Base-by-base conservation (phyloP, 2,113 vertebrate genomes). In the Nycticorax nycticorax region DNA sequence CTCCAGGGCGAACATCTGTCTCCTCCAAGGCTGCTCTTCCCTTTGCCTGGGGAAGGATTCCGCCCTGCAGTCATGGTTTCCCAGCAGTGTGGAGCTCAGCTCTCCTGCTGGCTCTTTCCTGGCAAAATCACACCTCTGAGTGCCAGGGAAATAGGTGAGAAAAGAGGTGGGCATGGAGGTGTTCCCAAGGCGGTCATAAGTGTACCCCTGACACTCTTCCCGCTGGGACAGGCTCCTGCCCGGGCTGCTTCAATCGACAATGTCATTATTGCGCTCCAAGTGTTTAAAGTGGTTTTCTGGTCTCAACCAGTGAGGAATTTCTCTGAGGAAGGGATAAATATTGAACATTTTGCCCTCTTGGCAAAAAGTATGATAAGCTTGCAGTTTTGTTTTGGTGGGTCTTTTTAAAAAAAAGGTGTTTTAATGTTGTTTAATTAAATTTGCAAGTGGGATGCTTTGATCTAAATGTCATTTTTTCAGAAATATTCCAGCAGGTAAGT, bases 281-380 rank as follows among this genome's bases (percentile, higher is more conserved):
- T 27, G 9, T 86, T 81, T 63, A 23, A 27, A 41, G 62, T 17
- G 10, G 21, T 71, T 45, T 10, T 43, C 20, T 14, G 59, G 27
- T 24, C 45, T 41, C 35, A 22, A 1, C n/a, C 59, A 10, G 45
- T 0, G 1, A 56, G 39, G 45, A 11, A 22, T 9, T 72, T 52
- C 35, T 48, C 72, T 0, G 0, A 13, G 35, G 27, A 55, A 39
- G 18, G 27, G 41, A 8, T 28, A 2, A 9, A 1, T 9, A 26
- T 15, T 21, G 37, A 72, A 35, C 27, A 1, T 32, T 60, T 59
- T 1, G 3, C 41, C 55, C 2, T 17, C 18, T 56, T 89, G 24
- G 28, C 41, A 12, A 2, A 73, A 73, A 30, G 39, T 7, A 3
- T 20, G n/a, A 35, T n/a, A 32, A 76, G 23, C 43, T 76, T 85